Base-by-base conservation (phyloP, 2,888 invertebrate genomes). In the Drosophila dives region DNA sequence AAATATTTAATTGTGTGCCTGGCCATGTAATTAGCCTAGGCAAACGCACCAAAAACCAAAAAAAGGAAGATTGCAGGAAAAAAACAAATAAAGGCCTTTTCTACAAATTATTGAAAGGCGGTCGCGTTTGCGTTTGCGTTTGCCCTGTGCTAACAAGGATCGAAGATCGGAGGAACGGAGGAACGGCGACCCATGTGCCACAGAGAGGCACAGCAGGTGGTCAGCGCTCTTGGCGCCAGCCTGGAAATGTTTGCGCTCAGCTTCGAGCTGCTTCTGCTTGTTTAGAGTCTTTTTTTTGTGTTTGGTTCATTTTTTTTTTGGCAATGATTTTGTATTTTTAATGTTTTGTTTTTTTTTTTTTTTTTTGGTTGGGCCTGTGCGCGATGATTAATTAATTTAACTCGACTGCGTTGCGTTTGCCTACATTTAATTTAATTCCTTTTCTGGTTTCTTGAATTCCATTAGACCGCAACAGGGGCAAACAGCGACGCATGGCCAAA, bases 1-100 rank as follows among this genome's bases (percentile, higher is more conserved):
- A 89, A 79, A 90, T 91, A 91, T 91, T 91, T 91, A 88, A 91
- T 91, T 90, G 85, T 89, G 85, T 79, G 77, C 80, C 87, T 71
- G 77, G 66, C 76, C 83, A 78, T 86, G 80, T 88, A 89, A 89
- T 91, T 91, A 89, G 86, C 75, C 68, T 74, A 66, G 73, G 64
- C 73, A 72, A 73, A 82, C 65, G 66, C 51, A 61, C 20, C 50
- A 40, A 49, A 66, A 67, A 40, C 40, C 17, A 51, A 49, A 34
- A 34, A 40, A n/a, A 61, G 23, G 45, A 59, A 56, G 26, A 56
- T 34, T 17, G 49, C 17, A 23, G 10, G 20, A 50, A 60, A 36
- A 61, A 59, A 42, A 68, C 82, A 84, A 84, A 84, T 76, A 78
- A 60, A 77, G 75, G 60, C 51, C 63, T 60, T 15, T 33, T 33